Evolutionary conservation across 2,113 vertebrate species (phyloP).

Genomic region (Tonatia bakeri): DNA sequence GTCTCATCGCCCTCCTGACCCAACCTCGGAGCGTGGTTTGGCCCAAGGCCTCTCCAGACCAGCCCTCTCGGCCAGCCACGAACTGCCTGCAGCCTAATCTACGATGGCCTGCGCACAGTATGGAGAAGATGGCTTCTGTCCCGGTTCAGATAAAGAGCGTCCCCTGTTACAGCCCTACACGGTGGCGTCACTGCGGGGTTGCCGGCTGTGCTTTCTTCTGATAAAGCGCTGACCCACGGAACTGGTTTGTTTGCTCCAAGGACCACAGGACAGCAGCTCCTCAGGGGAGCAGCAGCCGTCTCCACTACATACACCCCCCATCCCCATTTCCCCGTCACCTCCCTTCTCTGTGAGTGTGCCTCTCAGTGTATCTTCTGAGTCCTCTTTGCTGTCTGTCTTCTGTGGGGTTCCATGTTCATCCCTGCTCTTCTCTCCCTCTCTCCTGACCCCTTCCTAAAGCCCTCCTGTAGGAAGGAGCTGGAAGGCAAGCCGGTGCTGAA

Average conservation of each 20-base stretch:
- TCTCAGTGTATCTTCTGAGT: not conserved
- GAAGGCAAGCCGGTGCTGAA: not conserved
- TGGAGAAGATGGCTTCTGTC: not conserved
- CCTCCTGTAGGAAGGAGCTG: not conserved
- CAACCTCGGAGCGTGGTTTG: not conserved
- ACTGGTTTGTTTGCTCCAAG: not conserved
- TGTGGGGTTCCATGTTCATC: not conserved
- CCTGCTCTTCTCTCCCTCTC: not conserved
- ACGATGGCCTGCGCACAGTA: not conserved
- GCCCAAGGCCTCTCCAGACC: not conserved
- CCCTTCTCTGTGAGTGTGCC: not conserved
- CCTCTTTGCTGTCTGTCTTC: not conserved
- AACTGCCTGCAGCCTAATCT: not conserved
- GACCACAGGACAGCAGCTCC: not conserved
- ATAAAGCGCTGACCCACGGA: not conserved
- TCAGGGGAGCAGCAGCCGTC: fast-evolving
- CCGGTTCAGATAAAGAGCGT: not conserved
- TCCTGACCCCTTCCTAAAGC: not conserved
- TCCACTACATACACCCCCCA: not conserved
- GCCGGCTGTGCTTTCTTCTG: not conserved
- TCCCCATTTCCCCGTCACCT: not conserved
- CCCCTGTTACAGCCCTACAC: not conserved
- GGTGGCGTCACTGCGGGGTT: not conserved
- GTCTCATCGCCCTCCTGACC: not conserved
- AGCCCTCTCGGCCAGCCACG: not conserved